Percentiles rank a stretch among this genome's conserved stretches.
phyloP scores from a whole-genome alignment of 2,113 vertebrate species.

The Boulengeromyrus knoepffleri region DNA sequence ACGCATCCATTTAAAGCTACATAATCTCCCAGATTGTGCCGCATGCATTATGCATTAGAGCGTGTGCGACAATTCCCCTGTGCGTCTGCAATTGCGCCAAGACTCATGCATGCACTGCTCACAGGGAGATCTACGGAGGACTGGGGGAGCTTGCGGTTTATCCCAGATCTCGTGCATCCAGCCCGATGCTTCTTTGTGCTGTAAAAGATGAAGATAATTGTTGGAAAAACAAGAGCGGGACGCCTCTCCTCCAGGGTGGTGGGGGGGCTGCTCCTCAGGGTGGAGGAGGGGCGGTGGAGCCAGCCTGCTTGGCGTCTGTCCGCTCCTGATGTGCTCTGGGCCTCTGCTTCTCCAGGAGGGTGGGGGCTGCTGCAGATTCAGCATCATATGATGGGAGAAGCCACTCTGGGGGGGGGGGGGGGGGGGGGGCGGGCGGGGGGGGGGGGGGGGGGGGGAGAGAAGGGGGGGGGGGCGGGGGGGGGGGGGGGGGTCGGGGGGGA shows the following conservation, averaged over 20 bases:
- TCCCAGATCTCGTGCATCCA: not conserved
- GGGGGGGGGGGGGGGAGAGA: too few relatives aligned
- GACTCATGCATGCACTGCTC: not conserved
- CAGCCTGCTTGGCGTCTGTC: not conserved
- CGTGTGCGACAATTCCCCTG: slow-evolving; percentile 7
- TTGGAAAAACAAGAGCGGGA: not conserved
- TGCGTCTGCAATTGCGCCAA: not conserved
- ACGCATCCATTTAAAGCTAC: slow-evolving; percentile 2
- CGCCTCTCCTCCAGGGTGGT: not conserved
- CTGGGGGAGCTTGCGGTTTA: not conserved
- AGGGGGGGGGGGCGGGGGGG: too few relatives aligned
- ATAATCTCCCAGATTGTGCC: not conserved
- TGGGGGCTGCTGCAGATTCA: not conserved
- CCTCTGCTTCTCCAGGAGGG: not conserved
- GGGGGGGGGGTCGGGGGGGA: too few relatives aligned
- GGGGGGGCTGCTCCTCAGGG: not conserved
- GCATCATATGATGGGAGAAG: not conserved
- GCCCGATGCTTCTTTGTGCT: not conserved
- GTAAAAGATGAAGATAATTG: not conserved
- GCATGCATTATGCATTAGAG: slow-evolving; percentile 9
- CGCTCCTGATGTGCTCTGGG: not conserved
- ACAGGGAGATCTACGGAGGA: not conserved
- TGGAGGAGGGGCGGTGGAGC: not conserved
- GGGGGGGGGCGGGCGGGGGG: too few relatives aligned
- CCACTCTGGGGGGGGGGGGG: not conserved